Base-by-base conservation (phyloP, 2,113 vertebrate genomes). In the Delphinus delphis region DNA sequence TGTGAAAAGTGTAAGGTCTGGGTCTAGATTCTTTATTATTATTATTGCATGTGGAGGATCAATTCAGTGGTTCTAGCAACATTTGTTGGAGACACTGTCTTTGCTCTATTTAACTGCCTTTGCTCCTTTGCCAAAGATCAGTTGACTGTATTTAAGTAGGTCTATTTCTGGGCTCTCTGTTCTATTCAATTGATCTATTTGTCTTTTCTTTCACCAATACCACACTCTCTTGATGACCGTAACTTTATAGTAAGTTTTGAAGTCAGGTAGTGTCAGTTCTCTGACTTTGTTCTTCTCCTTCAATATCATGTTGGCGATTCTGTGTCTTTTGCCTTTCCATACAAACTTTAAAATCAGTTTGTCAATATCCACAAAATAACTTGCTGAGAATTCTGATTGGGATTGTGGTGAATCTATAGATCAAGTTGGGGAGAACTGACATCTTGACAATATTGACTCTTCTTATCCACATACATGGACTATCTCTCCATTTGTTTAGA, bases 341-440 rank as follows among this genome's bases (percentile, higher is more conserved):
- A 25, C 44, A 79, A 87, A 94, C 85, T 62, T 96, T 82, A 67
- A 94, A 96, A 96, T 73, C 63, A 74, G 38, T 68, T 90, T 93
- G 86, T 93, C 81, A 93, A 79, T 88, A 90, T 73, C 47, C n/a
- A 36, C 81, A 74, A 80, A 74, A 80, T 90, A 83, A 92, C 71
- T 83, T 60, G 38, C 92, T 73, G 26, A 38, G 25, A 53, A 60
- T 93, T 87, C 93, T 47, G 10, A 62, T 79, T 38, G 25, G 55
- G 33, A 83, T 67, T 71, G 36, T 9, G 20, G 17, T 50, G 70
- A 90, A 85, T 88, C 65, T 93, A n/a, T 60, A 93, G 50, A 63
- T 58, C 88, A 92, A 65, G 28, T 60, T 88, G 76, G 26, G 44
- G 77, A 79, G 88, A 88, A 88, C 15, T 73, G 88, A 88, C 88